Percentiles rank a stretch among this genome's conserved stretches.
phyloP scores from a whole-genome alignment of 2,113 vertebrate genomes.

The Ceyx melanurus region DNA sequence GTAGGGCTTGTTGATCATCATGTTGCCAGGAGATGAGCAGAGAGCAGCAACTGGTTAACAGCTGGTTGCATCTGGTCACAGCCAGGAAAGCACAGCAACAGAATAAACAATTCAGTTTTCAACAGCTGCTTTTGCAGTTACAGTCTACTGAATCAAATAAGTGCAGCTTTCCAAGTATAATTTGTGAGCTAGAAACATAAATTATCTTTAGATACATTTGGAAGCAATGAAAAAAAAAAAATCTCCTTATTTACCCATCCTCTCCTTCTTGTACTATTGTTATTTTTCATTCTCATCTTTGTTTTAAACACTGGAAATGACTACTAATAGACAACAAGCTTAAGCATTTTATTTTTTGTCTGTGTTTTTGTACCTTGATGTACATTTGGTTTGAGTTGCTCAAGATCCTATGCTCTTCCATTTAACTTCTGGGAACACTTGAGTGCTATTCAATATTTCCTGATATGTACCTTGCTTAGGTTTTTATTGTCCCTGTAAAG shows the following conservation, averaged over 20 bases:
- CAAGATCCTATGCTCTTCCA: not conserved
- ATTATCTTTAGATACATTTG: conserved; percentile 44
- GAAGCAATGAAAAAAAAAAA: not conserved
- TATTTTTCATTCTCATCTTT: not conserved
- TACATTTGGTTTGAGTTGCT: not conserved
- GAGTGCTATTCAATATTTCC: not conserved
- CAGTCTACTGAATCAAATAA: conserved; percentile 43
- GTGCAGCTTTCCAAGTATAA: conserved; percentile 20
- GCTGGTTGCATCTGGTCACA: conserved; percentile 76
- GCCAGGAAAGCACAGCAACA: conserved; percentile 43
- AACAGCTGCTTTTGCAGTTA: conserved; percentile 67
- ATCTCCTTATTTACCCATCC: not conserved
- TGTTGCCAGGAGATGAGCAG: conserved; percentile 37
- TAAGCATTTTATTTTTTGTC: not conserved
- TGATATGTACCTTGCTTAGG: not conserved
- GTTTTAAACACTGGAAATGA: not conserved
- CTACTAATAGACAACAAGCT: not conserved
- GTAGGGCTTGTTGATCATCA: not conserved
- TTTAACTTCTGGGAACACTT: not conserved
- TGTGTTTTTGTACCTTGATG: not conserved
- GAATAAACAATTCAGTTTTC: conserved; percentile 55
- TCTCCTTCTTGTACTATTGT: not conserved
- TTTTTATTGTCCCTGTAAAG: conserved; percentile 12
- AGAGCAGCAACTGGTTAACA: conserved; percentile 70
- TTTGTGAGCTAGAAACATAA: conserved; percentile 42